Evolutionary conservation across 1,140 invertebrate species (phyloP).

Genomic region (Diabrotica virgifera): DNA sequence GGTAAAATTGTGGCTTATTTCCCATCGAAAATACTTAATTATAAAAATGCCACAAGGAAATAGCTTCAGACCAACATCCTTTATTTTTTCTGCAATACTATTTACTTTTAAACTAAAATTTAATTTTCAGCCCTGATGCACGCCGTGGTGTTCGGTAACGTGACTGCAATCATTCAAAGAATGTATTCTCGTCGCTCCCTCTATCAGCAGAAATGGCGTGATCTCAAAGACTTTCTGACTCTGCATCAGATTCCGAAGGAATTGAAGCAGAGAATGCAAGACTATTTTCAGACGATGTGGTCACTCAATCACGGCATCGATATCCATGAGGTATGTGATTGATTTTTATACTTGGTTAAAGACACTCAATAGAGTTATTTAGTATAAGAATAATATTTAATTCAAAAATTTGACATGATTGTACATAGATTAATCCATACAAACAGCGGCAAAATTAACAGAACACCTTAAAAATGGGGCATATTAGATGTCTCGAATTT

Average conservation of each 20-base stretch:
- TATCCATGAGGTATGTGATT: constrained; percentile 80
- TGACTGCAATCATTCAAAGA: constrained; percentile 98
- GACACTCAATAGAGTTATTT: no score
- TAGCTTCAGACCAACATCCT: no score
- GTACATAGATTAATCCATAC: no score
- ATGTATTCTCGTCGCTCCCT: constrained; percentile 96
- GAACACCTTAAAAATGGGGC: no score
- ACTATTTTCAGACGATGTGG: constrained; percentile 99
- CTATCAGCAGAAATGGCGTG: constrained; percentile 94
- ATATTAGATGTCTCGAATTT: no score
- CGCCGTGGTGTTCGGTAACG: constrained; percentile 98
- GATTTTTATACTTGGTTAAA: not conserved
- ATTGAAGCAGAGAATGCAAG: constrained; percentile 93
- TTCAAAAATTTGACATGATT: no score
- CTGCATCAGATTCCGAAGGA: constrained; percentile 95
- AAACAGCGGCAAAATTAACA: no score
- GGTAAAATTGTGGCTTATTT: no score
- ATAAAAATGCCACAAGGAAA: no score
- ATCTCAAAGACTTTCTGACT: constrained; percentile 95
- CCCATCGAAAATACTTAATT: no score
- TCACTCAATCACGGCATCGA: constrained; percentile 98
- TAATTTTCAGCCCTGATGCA: constrained; percentile 89
- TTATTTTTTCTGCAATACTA: no score
- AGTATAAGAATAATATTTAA: no score
- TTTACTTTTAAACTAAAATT: not conserved